phyloP scores from a whole-genome alignment of 1,140 invertebrate species.

The Littorina saxatilis region DNA sequence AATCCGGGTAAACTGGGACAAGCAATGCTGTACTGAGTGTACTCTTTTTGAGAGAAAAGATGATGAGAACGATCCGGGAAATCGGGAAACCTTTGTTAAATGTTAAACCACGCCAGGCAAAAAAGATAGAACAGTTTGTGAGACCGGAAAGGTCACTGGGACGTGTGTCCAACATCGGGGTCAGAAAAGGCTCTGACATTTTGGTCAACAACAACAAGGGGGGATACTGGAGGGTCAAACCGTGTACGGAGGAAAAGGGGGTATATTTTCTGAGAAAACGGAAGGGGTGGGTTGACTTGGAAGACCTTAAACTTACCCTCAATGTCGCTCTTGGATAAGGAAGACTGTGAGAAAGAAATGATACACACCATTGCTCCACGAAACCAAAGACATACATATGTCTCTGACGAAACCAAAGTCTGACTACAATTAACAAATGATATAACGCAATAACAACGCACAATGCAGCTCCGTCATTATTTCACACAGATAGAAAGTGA shows the following conservation, averaged over 20 bases:
- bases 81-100: no score
- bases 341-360: slow-evolving; percentile 24
- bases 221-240: not conserved
- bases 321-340: slow-evolving; percentile 31
- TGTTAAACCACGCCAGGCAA: no score
- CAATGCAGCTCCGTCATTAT: no score
- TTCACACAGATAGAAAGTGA: no score
- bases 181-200: not conserved
- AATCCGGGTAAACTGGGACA: no score
- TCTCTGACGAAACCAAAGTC: not conserved
- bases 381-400: not conserved
- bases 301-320: slow-evolving; percentile 24
- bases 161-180: not conserved
- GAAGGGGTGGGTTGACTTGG: not conserved
- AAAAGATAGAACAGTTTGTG: not conserved
- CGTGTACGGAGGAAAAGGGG: not conserved
- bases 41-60: no score
- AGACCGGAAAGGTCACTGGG: not conserved
- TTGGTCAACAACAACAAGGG: not conserved
- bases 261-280: not conserved
- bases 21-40: no score
- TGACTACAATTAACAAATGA: not conserved
- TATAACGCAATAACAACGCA: not conserved
- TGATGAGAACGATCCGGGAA: no score
- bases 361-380: not conserved